Evolutionary conservation across 2,888 invertebrate species (phyloP), one percentile per base, ranked within the genome.

Genomic region (Panopea generosa): DNA sequence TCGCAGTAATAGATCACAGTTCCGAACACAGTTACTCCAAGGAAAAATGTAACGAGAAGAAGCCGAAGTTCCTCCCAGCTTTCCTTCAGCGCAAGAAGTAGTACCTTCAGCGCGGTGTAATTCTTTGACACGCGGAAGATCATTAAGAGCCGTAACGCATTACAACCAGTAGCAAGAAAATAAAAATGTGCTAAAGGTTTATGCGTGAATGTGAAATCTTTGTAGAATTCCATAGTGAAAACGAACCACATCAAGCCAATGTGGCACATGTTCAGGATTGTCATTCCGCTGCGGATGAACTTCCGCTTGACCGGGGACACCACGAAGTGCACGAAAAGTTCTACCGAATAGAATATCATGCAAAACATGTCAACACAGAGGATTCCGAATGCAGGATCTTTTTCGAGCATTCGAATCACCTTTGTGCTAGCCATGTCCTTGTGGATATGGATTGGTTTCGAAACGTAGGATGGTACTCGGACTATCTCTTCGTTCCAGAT

Each of bases 1-100:
- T 53, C 53, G 27, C 53, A 26, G n/a, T 53, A 53, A 53, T 53
- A 53, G 16, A 53, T 27, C 1, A 53, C 7, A 24, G 53, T 53
- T 24, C 53, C 53, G 27, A 53, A 26, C 2, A 53, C 27, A 16
- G n/a, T n/a, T 6, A 53, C 29, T 11, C 53, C 53, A 16, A 53
- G 26, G 18, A 53, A n/a, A 27, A 27, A 53, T 2, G n/a, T 6
- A 27, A 53, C 26, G 18, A 53, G n/a, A 14, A 29, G 26, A 26
- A 27, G 26, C 7, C 53, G n/a, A 24, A 53, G 7, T 16, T 29
- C 26, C 14, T 27, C 24, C 53, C 53, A 53, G 24, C 26, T 53
- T 14, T 53, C 27, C 27, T 29, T 53, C 16, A 53, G 45, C 45
- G 20, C 45, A 33, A 33, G 33, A 33, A 33, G 33, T 33, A 33